phyloP scores from a whole-genome alignment of 2,888 invertebrate genomes.

The Strigamia maritima region DNA sequence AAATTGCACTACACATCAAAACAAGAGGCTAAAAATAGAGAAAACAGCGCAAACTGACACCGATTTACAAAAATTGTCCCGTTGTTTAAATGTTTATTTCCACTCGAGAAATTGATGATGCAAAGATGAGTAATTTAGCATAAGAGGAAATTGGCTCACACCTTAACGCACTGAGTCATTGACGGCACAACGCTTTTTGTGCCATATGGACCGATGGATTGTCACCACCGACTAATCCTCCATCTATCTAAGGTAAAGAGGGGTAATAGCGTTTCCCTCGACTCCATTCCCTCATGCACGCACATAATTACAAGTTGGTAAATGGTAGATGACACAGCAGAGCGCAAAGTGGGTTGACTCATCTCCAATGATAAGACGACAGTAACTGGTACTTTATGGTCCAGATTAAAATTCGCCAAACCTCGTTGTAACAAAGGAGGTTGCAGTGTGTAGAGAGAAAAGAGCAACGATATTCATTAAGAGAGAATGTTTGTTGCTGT shows the following conservation, averaged over 20 bases:
- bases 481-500: background rate
- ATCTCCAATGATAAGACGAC: slow-evolving; percentile 15
- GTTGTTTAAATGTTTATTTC: background rate
- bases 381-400: slow-evolving; percentile 16
- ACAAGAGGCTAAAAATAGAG: background rate
- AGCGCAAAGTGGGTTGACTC: background rate
- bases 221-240: slow-evolving; percentile 25
- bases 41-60: background rate
- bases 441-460: background rate
- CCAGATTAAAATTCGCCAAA: slow-evolving; percentile 3
- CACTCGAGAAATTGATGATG: background rate
- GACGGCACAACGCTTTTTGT: background rate
- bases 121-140: slow-evolving; percentile 25
- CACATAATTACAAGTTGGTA: slow-evolving; percentile 16
- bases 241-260: slow-evolving; percentile 6
- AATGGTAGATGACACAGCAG: slow-evolving; percentile 11
- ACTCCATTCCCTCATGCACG: slow-evolving; percentile 11
- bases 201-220: slow-evolving; percentile 7
- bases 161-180: slow-evolving; percentile 21
- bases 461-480: background rate
- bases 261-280: slow-evolving; percentile 15
- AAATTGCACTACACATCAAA: background rate
- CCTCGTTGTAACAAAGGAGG: background rate
- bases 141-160: background rate
- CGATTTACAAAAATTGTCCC: too few species aligned